These are phyloP conservation scores for Drosophila rellima DNA, from an alignment of 2,888 invertebrate genomes.

Conservation along the genomic window DNA sequence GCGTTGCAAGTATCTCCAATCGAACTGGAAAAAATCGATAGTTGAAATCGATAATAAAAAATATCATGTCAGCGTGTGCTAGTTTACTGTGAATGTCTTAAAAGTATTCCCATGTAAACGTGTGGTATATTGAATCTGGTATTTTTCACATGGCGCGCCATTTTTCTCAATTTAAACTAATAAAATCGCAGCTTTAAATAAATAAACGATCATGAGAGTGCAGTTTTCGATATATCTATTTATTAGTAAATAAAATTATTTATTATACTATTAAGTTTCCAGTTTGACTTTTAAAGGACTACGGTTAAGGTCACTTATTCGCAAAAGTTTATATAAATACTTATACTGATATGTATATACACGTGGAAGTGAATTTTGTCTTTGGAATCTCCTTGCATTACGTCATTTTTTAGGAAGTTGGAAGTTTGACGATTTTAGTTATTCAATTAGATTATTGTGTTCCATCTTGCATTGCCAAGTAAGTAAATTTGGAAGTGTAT, in stretches of 20 bases:
- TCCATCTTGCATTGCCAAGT: slow-evolving; percentile 43
- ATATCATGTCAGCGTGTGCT: neutral
- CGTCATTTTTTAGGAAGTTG: slow-evolving; percentile 44
- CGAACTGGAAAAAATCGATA: slow-evolving; percentile 20
- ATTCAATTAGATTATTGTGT: slow-evolving; percentile 18
- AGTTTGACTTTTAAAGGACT: slow-evolving; percentile 17
- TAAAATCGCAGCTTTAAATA: neutral
- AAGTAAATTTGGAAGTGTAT: slow-evolving; percentile 70
- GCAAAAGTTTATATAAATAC: slow-evolving; percentile 50
- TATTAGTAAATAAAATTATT: slow-evolving; percentile 35
- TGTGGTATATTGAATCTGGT: neutral
- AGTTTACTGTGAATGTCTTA: neutral
- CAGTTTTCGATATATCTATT: slow-evolving; percentile 1
- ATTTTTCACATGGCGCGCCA: neutral
- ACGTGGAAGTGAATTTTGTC: slow-evolving; percentile 45
- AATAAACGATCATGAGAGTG: neutral
- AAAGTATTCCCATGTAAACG: slow-evolving; percentile 7
- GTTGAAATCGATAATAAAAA: slow-evolving; percentile 1
- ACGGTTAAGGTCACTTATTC: slow-evolving; percentile 45
- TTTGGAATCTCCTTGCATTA: slow-evolving; percentile 22
- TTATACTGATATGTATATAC: slow-evolving; percentile 52
- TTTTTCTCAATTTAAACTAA: too few relatives aligned
- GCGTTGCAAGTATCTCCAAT: slow-evolving; percentile 43
- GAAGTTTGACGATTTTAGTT: slow-evolving; percentile 68
- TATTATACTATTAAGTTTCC: slow-evolving; percentile 9